phyloP scores from a whole-genome alignment of 2,888 invertebrate genomes.

The Clistopyga incitator region DNA sequence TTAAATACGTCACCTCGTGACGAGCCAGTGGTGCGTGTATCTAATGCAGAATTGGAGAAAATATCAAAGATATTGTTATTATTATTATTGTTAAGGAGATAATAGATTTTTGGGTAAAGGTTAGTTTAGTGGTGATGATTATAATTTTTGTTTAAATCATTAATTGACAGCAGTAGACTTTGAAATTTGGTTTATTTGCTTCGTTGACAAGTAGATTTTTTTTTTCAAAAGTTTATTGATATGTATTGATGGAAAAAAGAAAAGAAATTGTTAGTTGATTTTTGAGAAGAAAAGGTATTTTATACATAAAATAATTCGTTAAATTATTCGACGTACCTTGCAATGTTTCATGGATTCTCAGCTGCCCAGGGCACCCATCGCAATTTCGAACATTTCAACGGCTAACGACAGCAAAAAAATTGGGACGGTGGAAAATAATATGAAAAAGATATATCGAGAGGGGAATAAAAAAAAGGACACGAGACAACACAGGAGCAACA shows the following conservation, averaged over 20 bases:
- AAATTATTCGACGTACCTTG: slow-evolving; percentile 7
- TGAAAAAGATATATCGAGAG: slow-evolving; percentile 35
- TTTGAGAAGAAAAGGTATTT: too few relatives aligned
- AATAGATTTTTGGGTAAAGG: too few relatives aligned
- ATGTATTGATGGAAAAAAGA: too few relatives aligned
- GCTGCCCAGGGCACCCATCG: not conserved
- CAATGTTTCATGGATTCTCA: not conserved
- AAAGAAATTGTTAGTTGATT: too few relatives aligned
- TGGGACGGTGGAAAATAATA: slow-evolving; percentile 45
- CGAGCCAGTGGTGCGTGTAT: not conserved
- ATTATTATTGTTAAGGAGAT: too few relatives aligned
- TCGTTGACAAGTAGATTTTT: too few relatives aligned
- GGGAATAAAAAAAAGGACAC: slow-evolving; percentile 12
- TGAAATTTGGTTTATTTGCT: too few relatives aligned
- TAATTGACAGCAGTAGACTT: too few relatives aligned
- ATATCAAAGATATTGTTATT: too few relatives aligned
- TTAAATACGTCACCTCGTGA: slow-evolving; percentile 5
- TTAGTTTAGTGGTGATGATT: too few relatives aligned
- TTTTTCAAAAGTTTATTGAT: too few relatives aligned
- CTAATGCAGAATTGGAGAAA: not conserved
- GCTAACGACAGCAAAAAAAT: slow-evolving; percentile 43
- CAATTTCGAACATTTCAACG: slow-evolving; percentile 6
- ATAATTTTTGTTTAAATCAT: too few relatives aligned
- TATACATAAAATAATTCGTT: not conserved
- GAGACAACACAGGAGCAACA: slow-evolving; percentile 53